Evolutionary conservation across 2,888 invertebrate genomes (phyloP), one percentile per base, ranked within the genome.

Genomic region (Limenitis camilla): DNA sequence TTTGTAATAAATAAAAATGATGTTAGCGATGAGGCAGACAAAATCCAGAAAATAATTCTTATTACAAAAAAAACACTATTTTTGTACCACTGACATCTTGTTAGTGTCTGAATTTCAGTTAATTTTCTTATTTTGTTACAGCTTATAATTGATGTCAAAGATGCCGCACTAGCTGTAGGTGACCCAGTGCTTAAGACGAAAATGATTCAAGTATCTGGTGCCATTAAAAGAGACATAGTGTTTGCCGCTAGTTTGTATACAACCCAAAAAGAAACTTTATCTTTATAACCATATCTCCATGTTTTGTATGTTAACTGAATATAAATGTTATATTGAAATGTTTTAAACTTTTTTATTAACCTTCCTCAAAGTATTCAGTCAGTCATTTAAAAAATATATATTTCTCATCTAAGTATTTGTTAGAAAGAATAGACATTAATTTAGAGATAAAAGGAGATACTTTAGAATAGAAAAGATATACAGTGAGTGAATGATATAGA

Each of bases 241-340:
- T 99, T 99, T 76, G 96, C 98, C 27, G 97, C 97, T 31, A 98
- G 97, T 79, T 90, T 99, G 40, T 99, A 99, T 72, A 97, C 96
- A 4, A 82, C 85, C 1, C 78, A 80, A 41, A 79, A 78, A 59
- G 87, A 85, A 49, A 67, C 74, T 52, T 65, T 75, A 5, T 45
- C 59, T 10, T 59, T 61, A 47, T 65, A 59, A 11, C 35, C 3
- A 10, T 6, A 29, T 29, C n/a, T n/a, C 28, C 10, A 9, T n/a
- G 9, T 30, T 30, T 9, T 9, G 9, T 27, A 33, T 10, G 5
- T 36, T 10, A 36, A 36, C 6, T 36, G 10, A 5, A 36, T 36
- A 28, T 45, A 29, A 28, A 41, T 41, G 10, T 2, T 7, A 11
- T 19, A 19, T 2, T 19, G 19, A 19, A 19, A 19, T 19, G 19